Evolutionary conservation across 2,797 vertebrate genomes (phyloP).

Genomic region (Brachymystax lenok): DNA sequence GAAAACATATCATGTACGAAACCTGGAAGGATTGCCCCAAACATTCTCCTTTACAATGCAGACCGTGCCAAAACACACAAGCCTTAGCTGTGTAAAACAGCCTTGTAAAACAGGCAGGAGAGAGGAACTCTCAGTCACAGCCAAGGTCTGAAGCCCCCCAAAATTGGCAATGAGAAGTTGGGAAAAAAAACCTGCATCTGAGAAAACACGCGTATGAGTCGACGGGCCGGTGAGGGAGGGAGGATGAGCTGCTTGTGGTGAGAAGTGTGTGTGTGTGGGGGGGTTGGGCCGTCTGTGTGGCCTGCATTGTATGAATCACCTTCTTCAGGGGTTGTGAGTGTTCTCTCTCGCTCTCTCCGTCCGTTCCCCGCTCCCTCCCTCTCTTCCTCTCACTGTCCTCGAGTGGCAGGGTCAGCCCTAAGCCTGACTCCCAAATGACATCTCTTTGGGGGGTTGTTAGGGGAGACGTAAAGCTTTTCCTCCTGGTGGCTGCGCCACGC

Average conservation of each 20-base stretch:
- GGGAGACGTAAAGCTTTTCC: slow-evolving; percentile 37
- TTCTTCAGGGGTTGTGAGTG: slow-evolving; percentile 28
- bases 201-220: slow-evolving; percentile 49
- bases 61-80: slow-evolving; percentile 64
- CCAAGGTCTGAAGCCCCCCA: slow-evolving; percentile 48
- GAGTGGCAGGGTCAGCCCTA: slow-evolving; percentile 26
- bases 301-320: slow-evolving; percentile 43
- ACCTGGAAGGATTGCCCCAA: neutral
- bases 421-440: slow-evolving; percentile 63
- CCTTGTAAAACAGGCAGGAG: slow-evolving; percentile 54
- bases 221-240: slow-evolving; percentile 58
- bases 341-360: neutral
- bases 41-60: slow-evolving; percentile 55
- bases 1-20: no score
- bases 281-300: slow-evolving; percentile 14
- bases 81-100: slow-evolving; percentile 62
- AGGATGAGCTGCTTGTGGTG: neutral
- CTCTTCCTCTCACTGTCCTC: neutral
- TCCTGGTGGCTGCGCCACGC: neutral
- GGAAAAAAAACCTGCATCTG: slow-evolving; percentile 23
- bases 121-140: slow-evolving; percentile 48
- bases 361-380: neutral
- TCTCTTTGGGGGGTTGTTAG: slow-evolving; percentile 49
- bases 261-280: neutral
- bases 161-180: slow-evolving; percentile 24